Evolutionary conservation across 2,888 invertebrate species (phyloP).

Genomic region (Folsomia candida): DNA sequence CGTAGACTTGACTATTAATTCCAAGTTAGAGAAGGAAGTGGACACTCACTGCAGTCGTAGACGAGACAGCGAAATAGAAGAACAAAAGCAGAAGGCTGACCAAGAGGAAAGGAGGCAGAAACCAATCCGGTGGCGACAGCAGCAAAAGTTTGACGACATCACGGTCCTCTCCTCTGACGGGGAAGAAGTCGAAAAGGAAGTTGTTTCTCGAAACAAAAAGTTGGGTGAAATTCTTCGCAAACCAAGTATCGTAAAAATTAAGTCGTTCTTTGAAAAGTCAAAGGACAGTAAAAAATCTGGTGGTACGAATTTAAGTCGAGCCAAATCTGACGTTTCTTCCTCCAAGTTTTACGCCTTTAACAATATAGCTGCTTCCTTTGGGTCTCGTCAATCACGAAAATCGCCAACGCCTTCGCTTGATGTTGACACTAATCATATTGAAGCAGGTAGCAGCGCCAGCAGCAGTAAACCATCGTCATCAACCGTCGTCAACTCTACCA

Average conservation of each 20-base stretch:
- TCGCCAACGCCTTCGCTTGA: neutral
- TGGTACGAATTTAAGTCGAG: constrained; percentile 42
- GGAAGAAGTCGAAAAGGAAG: constrained; percentile 4
- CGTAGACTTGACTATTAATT: constrained; percentile 45
- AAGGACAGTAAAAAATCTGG: constrained; percentile 43
- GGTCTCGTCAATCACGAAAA: neutral
- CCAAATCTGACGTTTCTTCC: constrained; percentile 49
- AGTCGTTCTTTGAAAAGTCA: constrained; percentile 53
- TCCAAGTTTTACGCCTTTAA: constrained; percentile 45
- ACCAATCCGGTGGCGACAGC: neutral
- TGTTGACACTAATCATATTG: neutral
- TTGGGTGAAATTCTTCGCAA: constrained; percentile 48
- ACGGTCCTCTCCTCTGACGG: constrained; percentile 4
- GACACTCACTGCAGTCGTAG: constrained; percentile 50
- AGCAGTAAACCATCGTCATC: neutral
- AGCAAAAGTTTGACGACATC: constrained; percentile 13
- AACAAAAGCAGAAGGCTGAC: neutral
- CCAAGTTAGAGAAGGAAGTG: constrained; percentile 53
- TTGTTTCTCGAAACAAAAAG: neutral
- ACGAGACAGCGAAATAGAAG: too few relatives aligned
- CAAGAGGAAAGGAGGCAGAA: neutral
- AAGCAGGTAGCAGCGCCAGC: neutral
- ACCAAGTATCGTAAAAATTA: constrained; percentile 54
- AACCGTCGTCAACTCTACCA: too few relatives aligned
- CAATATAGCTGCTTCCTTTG: constrained; percentile 31